Evolutionary conservation across 2,797 vertebrate genomes (phyloP).

Genomic region (Lepidocolaptes lacrymiger): DNA sequence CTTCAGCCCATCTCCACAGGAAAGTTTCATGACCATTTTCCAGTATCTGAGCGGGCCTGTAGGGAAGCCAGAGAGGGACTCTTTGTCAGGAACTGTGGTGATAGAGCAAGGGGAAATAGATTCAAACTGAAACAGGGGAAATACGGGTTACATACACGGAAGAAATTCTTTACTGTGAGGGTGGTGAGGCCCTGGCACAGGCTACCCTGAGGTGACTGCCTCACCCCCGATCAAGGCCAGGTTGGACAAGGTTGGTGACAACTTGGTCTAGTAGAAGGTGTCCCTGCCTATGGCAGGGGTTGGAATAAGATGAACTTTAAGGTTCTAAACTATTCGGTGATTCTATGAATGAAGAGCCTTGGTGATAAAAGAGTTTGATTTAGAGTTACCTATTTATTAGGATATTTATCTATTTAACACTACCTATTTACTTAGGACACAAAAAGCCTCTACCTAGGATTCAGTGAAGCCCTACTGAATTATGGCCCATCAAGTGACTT

Average conservation of each 20-base stretch:
- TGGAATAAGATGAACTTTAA: background rate
- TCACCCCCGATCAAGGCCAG: too few relatives aligned
- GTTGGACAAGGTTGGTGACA: accelerated
- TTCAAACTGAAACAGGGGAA: background rate
- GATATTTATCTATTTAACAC: background rate
- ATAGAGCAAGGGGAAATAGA: background rate
- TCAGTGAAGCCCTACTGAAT: background rate
- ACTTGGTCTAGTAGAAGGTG: background rate
- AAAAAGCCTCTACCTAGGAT: background rate
- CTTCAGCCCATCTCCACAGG: background rate
- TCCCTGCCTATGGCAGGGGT: too few relatives aligned
- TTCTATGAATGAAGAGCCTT: background rate
- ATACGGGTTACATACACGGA: background rate
- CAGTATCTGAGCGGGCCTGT: background rate
- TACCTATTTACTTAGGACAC: background rate
- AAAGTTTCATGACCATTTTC: background rate
- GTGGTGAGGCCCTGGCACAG: background rate
- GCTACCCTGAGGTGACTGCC: background rate
- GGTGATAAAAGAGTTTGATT: background rate
- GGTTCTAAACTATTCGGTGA: background rate
- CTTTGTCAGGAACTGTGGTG: background rate
- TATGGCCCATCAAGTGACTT: background rate
- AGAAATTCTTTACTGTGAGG: background rate
- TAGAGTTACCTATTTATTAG: background rate
- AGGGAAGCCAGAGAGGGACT: background rate